Conservation (phyloP, 2,888 invertebrate genomes). For the Eristalis arbustorum region DNA sequence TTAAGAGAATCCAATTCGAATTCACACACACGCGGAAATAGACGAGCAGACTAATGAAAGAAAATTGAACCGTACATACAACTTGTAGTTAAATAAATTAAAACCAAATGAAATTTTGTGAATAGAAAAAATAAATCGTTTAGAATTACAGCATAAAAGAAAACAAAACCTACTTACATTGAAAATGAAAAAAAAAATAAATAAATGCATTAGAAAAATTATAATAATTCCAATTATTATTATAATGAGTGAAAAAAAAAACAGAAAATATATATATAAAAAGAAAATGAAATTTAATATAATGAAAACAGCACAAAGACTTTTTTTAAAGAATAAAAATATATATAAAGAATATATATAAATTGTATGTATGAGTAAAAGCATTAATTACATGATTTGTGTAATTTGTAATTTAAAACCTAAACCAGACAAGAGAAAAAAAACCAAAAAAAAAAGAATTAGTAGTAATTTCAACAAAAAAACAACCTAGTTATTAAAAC, state of each 20-base stretch:
- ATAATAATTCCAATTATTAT: constrained; percentile 63
- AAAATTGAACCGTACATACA: constrained; percentile 1
- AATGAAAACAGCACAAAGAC: constrained; percentile 68
- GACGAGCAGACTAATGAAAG: constrained; percentile 8
- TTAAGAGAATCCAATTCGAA: constrained; percentile 60
- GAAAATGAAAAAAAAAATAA: constrained; percentile 36
- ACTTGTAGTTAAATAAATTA: constrained; percentile 58
- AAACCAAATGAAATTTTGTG: constrained; percentile 44
- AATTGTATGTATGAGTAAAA: constrained; percentile 37
- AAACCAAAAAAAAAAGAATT: constrained; percentile 72
- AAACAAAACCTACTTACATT: constrained; percentile 50
- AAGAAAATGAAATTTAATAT: constrained; percentile 33
- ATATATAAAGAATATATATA: constrained; percentile 42
- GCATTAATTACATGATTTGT: constrained; percentile 73
- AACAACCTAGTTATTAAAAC: constrained; percentile 63
- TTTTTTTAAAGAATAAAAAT: constrained; percentile 60
- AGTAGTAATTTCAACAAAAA: constrained; percentile 72
- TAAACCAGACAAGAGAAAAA: constrained; percentile 73
- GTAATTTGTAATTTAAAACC: constrained; percentile 74
- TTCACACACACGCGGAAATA: constrained; percentile 41
- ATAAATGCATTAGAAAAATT: constrained; percentile 56
- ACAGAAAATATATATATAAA: constrained; percentile 47
- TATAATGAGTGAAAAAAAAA: constrained; percentile 54
- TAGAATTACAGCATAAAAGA: constrained; percentile 39
- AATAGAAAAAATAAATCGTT: constrained; percentile 62